Percentiles rank a stretch among this genome's conserved stretches.
Evolutionary conservation across 2,888 invertebrate species (phyloP).

Genomic region (Andrena flavipes): DNA sequence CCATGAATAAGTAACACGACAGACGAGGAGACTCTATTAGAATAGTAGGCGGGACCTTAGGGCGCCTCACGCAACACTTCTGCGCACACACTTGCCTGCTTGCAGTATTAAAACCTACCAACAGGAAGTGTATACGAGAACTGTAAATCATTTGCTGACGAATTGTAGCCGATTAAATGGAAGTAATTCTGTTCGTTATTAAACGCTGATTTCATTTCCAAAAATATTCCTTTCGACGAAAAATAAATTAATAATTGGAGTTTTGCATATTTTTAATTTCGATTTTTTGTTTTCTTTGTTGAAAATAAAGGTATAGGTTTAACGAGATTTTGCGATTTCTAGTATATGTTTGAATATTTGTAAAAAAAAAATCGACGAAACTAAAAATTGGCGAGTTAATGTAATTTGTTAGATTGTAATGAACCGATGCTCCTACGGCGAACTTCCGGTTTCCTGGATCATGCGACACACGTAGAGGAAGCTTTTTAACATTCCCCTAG

Average conservation of each 20-base stretch:
- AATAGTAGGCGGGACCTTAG: constrained; percentile 57
- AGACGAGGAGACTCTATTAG: constrained; percentile 56
- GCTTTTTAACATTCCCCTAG: constrained; percentile 55
- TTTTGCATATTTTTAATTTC: too few relatives aligned
- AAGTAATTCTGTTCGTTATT: background rate
- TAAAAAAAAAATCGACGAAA: background rate
- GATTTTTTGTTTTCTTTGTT: too few relatives aligned
- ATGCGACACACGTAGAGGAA: constrained; percentile 40
- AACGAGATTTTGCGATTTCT: background rate
- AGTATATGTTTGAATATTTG: background rate
- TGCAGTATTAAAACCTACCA: constrained; percentile 26
- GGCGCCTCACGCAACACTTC: constrained; percentile 60
- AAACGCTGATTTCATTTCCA: too few relatives aligned
- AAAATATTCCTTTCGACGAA: too few relatives aligned
- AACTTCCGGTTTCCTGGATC: constrained; percentile 36
- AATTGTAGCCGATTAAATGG: background rate
- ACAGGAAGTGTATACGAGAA: background rate
- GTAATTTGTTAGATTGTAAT: background rate
- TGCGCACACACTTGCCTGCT: constrained; percentile 13
- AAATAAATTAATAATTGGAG: too few relatives aligned
- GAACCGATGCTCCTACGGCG: background rate
- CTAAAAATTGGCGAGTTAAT: background rate
- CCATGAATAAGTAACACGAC: constrained; percentile 56
- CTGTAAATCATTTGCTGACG: background rate
- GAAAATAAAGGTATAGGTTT: too few relatives aligned